These are phyloP conservation scores for Nyctereutes procyonoides DNA, from an alignment of 2,113 vertebrate genomes.

Conservation along the genomic window DNA sequence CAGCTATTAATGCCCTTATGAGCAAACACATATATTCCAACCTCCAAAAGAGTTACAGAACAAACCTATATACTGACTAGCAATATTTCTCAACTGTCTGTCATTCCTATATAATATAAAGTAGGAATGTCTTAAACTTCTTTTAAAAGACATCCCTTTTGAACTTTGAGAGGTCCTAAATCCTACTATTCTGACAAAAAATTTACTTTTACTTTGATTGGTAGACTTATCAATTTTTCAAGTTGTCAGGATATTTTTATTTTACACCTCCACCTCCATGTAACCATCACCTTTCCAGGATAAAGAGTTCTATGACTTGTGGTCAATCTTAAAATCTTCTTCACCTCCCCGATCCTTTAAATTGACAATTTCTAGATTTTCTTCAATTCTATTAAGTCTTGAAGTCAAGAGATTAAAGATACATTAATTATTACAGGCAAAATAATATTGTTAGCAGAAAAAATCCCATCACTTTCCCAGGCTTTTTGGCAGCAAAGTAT, in stretches of 20 bases:
- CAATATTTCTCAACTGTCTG: not conserved
- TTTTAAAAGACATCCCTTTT: not conserved
- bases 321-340: not conserved
- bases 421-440: not conserved
- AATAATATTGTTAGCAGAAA: not conserved
- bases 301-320: not conserved
- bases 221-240: not conserved
- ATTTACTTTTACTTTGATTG: not conserved
- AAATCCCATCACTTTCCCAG: not conserved
- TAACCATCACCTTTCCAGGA: not conserved
- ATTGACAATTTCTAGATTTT: not conserved
- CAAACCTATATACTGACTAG: not conserved
- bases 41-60: not conserved
- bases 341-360: not conserved
- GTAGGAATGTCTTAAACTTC: not conserved
- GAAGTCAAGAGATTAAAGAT: not conserved
- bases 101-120: not conserved
- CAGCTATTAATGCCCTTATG: not conserved
- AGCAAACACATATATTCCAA: not conserved
- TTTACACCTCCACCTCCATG: not conserved
- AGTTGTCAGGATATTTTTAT: slow-evolving; percentile 14
- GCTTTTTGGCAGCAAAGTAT: not conserved
- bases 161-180: not conserved
- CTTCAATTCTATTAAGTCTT: slow-evolving; percentile 12
- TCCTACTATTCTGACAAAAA: not conserved